These are phyloP conservation scores for Nymphalis c-album DNA, from an alignment of 2,888 invertebrate genomes.

Conservation along the genomic window DNA sequence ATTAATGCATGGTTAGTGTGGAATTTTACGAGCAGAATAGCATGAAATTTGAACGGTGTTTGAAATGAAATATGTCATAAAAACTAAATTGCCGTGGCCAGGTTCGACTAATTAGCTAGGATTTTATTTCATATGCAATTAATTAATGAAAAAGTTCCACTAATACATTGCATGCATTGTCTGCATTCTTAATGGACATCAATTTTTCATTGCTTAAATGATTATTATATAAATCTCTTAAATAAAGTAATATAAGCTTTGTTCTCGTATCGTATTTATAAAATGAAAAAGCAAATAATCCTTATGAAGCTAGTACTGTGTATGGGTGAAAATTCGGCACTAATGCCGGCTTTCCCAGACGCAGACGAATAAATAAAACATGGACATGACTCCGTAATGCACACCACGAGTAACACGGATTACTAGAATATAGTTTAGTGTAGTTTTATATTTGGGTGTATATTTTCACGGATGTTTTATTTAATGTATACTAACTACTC, in stretches of 20 bases:
- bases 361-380: constrained; percentile 72
- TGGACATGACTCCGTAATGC: constrained; percentile 59
- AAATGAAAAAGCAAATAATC: constrained; percentile 8
- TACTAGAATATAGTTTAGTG: constrained; percentile 8
- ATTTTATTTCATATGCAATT: constrained; percentile 9
- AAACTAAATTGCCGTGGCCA: constrained; percentile 10
- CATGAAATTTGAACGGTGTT: constrained; percentile 16
- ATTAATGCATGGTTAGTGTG: constrained; percentile 29
- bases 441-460: neutral
- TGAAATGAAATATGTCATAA: constrained; percentile 19
- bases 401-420: constrained; percentile 50
- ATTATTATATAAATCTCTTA: neutral
- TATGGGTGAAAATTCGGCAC: constrained; percentile 56
- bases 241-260: constrained; percentile 1
- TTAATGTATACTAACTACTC: too few species aligned
- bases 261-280: neutral
- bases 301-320: constrained; percentile 14
- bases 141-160: neutral
- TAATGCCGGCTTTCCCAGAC: constrained; percentile 67
- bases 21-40: constrained; percentile 19
- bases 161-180: neutral
- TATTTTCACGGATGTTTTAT: too few species aligned
- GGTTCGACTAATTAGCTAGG: constrained; percentile 22
- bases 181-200: too few species aligned
- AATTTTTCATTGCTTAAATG: neutral